Conservation (phyloP, 1,140 invertebrate species). For the Leptinotarsa texana region DNA sequence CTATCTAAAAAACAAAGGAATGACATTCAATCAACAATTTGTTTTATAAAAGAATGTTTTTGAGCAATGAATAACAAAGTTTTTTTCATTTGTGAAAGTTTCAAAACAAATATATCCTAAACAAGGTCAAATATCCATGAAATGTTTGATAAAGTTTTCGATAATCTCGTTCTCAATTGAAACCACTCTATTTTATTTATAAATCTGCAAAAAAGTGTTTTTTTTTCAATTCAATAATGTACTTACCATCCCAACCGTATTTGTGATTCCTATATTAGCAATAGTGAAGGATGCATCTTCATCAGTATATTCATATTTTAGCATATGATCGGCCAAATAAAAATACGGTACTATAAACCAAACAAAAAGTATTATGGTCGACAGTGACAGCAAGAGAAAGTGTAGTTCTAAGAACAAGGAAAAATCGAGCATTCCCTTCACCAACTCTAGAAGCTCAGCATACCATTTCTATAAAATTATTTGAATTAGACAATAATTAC, state of each 20-base stretch:
- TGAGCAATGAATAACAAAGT: too few relatives aligned
- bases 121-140: too few relatives aligned
- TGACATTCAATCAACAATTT: too few relatives aligned
- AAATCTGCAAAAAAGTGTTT: too few relatives aligned
- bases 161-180: too few relatives aligned
- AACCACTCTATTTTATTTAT: too few relatives aligned
- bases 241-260: conserved; percentile 87
- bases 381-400: conserved; percentile 79
- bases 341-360: conserved; percentile 93
- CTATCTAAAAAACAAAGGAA: conserved; percentile 63
- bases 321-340: conserved; percentile 78
- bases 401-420: conserved; percentile 79
- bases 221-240: not conserved
- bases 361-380: conserved; percentile 83
- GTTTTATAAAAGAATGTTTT: too few relatives aligned
- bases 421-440: conserved; percentile 77
- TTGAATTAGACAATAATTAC: not conserved
- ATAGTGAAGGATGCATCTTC: conserved; percentile 76
- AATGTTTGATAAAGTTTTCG: too few relatives aligned
- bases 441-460: conserved; percentile 69
- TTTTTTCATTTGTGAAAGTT: too few relatives aligned
- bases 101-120: too few relatives aligned
- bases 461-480: conserved; percentile 72
- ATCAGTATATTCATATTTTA: conserved; percentile 65
- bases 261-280: conserved; percentile 82